phyloP scores from a whole-genome alignment of 2,888 invertebrate species.

The Archips xylosteana region DNA sequence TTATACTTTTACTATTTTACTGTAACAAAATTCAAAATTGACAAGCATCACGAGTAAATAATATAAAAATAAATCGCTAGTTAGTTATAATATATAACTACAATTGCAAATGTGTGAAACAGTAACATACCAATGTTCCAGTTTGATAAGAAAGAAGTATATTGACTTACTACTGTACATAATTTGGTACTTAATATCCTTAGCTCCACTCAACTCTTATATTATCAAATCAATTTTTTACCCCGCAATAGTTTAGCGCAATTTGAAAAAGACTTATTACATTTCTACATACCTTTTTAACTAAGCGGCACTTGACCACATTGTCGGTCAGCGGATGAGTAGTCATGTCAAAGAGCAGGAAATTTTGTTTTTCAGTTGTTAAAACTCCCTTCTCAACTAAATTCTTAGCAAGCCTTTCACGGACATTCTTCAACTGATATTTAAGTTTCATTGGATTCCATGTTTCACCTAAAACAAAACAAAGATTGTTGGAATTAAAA shows the following conservation, averaged over 20 bases:
- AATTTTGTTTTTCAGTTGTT: conserved; percentile 99
- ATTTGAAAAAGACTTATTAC: conserved; percentile 7
- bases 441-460: conserved; percentile 99
- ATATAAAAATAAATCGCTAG: neutral
- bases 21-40: neutral
- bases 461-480: conserved; percentile 92
- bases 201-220: neutral
- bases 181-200: neutral
- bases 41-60: neutral
- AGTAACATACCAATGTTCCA: too few species aligned
- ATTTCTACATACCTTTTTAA: conserved; percentile 92
- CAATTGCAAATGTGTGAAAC: too few species aligned
- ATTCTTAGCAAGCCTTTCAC: conserved; percentile 99
- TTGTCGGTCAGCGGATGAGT: conserved; percentile 99
- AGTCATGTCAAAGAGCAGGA: conserved; percentile 99
- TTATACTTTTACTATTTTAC: too few species aligned
- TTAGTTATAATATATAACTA: too few species aligned
- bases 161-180: neutral
- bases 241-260: neutral
- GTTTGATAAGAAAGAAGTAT: neutral
- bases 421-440: conserved; percentile 99
- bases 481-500: neutral
- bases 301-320: conserved; percentile 96
- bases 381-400: conserved; percentile 99
- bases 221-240: neutral